phyloP scores from a whole-genome alignment of 1,140 invertebrate species.

The Sitodiplosis mosellana region DNA sequence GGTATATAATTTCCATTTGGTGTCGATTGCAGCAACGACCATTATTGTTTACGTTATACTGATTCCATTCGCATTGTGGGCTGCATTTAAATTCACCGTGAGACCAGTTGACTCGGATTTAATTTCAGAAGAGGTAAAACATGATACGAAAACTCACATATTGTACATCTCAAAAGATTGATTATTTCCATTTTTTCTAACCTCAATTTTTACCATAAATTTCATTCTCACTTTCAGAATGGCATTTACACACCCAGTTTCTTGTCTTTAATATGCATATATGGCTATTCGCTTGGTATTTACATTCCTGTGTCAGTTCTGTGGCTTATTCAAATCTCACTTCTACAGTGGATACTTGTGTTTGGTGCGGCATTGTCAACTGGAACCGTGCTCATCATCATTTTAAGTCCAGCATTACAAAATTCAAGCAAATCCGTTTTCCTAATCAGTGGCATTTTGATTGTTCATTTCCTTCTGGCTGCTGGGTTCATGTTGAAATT shows the following conservation, averaged over 20 bases:
- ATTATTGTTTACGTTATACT: slow-evolving; percentile 82
- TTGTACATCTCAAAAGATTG: no score
- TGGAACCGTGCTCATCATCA: slow-evolving; percentile 65
- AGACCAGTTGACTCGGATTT: slow-evolving; percentile 33
- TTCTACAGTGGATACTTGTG: slow-evolving; percentile 77
- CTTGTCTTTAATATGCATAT: slow-evolving; percentile 74
- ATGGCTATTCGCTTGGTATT: slow-evolving; percentile 87
- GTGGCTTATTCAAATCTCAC: slow-evolving; percentile 70
- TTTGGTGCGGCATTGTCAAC: slow-evolving; percentile 60
- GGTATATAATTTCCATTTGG: slow-evolving; percentile 87
- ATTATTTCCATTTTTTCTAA: slow-evolving; percentile 2
- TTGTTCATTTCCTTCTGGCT: slow-evolving; percentile 62
- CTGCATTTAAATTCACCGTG: slow-evolving; percentile 61
- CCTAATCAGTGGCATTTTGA: slow-evolving; percentile 44
- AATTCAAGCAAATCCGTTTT: slow-evolving; percentile 45
- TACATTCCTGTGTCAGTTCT: slow-evolving; percentile 88
- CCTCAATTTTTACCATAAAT: slow-evolving; percentile 16
- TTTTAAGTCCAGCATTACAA: slow-evolving; percentile 58
- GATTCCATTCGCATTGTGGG: slow-evolving; percentile 67
- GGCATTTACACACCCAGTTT: slow-evolving; percentile 40
- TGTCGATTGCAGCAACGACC: slow-evolving; percentile 75
- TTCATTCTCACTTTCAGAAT: no score
- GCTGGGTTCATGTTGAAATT: slow-evolving; percentile 70
- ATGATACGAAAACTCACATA: no score
- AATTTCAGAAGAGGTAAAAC: slow-evolving; percentile 17